A percentile compares a stretch with the other conserved stretches of the same genome.
Conservation (phyloP, 2,113 vertebrate species). For the Sinocyclocheilus maitianheensis region DNA sequence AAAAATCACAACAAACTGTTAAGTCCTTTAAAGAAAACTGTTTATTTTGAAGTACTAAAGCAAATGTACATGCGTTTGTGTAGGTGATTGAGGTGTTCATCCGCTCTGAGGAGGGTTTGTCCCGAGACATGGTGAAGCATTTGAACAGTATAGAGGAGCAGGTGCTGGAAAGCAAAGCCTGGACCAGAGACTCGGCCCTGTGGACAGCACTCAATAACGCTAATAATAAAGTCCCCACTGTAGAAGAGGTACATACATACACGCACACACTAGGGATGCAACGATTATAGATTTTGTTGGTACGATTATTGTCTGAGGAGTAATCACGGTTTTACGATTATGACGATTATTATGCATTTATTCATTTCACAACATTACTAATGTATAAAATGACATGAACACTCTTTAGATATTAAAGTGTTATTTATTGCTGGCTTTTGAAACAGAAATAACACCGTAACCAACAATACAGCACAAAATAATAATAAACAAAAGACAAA, state of each 20-base stretch:
- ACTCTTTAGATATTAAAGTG: no score
- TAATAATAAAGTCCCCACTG: constrained; percentile 85
- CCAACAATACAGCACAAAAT: no score
- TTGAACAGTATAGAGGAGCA: constrained; percentile 95
- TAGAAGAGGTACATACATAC: constrained; percentile 86
- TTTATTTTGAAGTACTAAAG: background rate
- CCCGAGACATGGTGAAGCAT: constrained; percentile 97
- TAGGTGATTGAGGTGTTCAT: constrained; percentile 98
- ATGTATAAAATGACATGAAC: no score
- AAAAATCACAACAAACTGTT: background rate
- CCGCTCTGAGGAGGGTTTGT: constrained; percentile 93
- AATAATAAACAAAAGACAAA: no score
- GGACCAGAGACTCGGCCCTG: constrained; percentile 83
- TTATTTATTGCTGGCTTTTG: no score
- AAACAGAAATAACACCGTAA: no score
- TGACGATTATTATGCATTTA: no score
- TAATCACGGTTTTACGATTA: no score
- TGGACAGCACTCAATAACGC: constrained; percentile 84
- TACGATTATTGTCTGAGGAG: no score
- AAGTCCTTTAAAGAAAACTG: background rate
- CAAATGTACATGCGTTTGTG: background rate
- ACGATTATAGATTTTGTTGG: no score
- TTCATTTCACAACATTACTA: no score
- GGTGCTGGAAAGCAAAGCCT: constrained; percentile 91
- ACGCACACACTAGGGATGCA: background rate